These are phyloP conservation scores for Taphrorychus bicolor DNA, from an alignment of 2,888 invertebrate species.

Conservation along the genomic window DNA sequence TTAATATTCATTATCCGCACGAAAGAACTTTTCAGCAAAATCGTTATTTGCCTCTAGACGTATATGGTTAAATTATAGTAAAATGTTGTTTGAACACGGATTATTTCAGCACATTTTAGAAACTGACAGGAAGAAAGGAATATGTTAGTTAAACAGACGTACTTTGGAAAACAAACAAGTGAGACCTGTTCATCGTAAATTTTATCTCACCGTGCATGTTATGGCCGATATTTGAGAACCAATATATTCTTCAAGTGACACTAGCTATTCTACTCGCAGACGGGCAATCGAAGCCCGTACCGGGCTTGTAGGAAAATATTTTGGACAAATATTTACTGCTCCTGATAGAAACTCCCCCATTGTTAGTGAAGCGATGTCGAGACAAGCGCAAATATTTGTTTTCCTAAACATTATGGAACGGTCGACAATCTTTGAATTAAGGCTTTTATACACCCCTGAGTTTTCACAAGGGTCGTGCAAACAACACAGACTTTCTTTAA, in stretches of 20 bases:
- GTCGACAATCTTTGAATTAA: conserved; percentile 12
- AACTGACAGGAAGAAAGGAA: no score
- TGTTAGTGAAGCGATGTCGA: conserved; percentile 12
- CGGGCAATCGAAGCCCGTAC: background rate
- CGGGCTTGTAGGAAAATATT: conserved; percentile 11
- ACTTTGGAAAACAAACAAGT: background rate
- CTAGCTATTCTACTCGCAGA: background rate
- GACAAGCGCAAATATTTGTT: conserved; percentile 10
- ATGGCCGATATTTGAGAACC: background rate
- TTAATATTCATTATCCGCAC: conserved; percentile 38
- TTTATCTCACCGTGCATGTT: background rate
- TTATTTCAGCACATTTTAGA: no score
- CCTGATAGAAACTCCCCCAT: conserved; percentile 13
- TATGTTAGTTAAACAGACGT: no score
- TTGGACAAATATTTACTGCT: conserved; percentile 10
- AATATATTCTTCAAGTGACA: background rate
- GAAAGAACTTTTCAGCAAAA: conserved; percentile 24
- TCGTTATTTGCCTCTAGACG: background rate
- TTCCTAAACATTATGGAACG: conserved; percentile 12
- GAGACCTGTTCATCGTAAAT: background rate
- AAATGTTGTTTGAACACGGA: background rate
- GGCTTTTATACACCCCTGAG: background rate
- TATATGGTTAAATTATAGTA: background rate
- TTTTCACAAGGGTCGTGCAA: conserved; percentile 6
- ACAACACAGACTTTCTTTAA: background rate